Conservation (phyloP, 2,888 invertebrate species). For the Athrips mouffetella region DNA sequence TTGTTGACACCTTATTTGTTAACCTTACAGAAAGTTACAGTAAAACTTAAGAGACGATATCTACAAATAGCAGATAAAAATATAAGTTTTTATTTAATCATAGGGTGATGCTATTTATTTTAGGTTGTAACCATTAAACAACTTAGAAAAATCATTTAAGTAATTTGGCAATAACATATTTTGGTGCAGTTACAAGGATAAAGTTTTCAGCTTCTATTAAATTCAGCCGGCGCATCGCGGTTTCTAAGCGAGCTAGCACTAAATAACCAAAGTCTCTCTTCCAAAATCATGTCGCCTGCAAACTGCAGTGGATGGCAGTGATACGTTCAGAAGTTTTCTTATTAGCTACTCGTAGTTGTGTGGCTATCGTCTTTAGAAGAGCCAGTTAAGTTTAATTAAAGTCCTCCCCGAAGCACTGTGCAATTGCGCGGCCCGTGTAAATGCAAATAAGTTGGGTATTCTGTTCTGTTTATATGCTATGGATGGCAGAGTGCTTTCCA, state of each 20-base stretch:
- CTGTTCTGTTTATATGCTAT: too few species aligned
- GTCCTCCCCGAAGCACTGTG: conserved; percentile 74
- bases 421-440: conserved; percentile 76
- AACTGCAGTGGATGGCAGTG: conserved; percentile 33
- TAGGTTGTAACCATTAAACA: not conserved
- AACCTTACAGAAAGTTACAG: too few species aligned
- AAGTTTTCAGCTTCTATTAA: too few species aligned
- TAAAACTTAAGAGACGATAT: too few species aligned
- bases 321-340: conserved; percentile 59
- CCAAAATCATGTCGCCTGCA: conserved; percentile 10
- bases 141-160: not conserved
- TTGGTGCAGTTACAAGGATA: too few species aligned
- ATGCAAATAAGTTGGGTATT: conserved; percentile 72
- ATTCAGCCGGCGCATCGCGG: too few species aligned
- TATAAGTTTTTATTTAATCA: not conserved
- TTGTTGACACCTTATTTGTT: too few species aligned
- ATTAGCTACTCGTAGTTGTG: conserved; percentile 62
- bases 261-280: conserved; percentile 20
- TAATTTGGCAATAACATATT: too few species aligned
- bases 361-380: conserved; percentile 53
- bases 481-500: too few species aligned
- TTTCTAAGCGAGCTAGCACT: too few species aligned
- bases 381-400: conserved; percentile 74
- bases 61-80: too few species aligned
- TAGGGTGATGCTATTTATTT: not conserved